A percentile compares a stretch with the other conserved stretches of the same genome.
phyloP scores from a whole-genome alignment of 2,888 invertebrate species.

The Nysson spinosus region DNA sequence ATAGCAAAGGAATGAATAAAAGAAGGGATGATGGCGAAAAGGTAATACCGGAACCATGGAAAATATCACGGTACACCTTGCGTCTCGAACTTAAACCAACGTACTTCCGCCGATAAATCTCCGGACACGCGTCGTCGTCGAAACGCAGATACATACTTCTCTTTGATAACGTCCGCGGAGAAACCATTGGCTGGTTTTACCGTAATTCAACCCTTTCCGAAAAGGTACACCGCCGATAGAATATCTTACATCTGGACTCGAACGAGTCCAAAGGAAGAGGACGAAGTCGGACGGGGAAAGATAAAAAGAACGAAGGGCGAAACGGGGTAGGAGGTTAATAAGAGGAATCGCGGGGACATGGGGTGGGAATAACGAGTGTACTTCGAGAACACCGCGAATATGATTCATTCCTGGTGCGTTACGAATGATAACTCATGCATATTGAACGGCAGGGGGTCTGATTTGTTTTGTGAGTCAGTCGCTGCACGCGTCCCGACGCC shows the following conservation, averaged over 20 bases:
- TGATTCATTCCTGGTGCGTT: slow-evolving; percentile 65
- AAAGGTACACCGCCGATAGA: too few relatives aligned
- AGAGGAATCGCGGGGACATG: neutral
- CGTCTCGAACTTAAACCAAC: too few relatives aligned
- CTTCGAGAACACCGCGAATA: slow-evolving; percentile 43
- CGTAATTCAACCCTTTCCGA: too few relatives aligned
- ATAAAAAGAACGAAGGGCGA: neutral
- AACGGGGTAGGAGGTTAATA: neutral
- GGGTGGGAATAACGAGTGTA: slow-evolving; percentile 53
- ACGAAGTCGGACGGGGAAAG: neutral
- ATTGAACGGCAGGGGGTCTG: slow-evolving; percentile 64
- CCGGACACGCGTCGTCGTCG: too few relatives aligned
- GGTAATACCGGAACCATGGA: too few relatives aligned
- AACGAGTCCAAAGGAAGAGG: too few relatives aligned
- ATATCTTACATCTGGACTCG: too few relatives aligned
- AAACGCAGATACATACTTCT: too few relatives aligned
- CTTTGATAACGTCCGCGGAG: too few relatives aligned
- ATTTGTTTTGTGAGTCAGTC: slow-evolving; percentile 58
- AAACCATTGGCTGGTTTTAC: too few relatives aligned
- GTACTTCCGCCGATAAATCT: too few relatives aligned
- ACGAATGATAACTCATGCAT: slow-evolving; percentile 70
- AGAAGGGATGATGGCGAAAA: neutral
- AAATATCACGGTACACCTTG: too few relatives aligned
- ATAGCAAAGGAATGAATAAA: slow-evolving; percentile 26
- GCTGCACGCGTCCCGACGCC: slow-evolving; percentile 33